Conservation (phyloP, 2,113 vertebrate species). For the Peromyscus leucopus region DNA sequence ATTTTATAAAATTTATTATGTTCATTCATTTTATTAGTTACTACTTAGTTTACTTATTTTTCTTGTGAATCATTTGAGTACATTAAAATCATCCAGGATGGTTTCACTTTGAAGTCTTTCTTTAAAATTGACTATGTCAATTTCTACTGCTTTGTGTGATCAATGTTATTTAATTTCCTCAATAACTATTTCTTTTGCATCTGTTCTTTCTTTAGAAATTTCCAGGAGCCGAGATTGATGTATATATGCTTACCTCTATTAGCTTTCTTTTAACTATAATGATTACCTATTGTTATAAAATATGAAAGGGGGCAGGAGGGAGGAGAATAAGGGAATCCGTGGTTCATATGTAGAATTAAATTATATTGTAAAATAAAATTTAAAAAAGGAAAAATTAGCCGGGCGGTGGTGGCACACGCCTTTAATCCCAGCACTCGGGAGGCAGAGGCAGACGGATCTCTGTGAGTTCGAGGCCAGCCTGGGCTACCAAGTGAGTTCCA, state of each 20-base stretch:
- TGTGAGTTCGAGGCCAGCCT: no score
- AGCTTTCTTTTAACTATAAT: background rate
- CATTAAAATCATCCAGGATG: background rate
- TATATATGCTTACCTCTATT: rapidly evolving
- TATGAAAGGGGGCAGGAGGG: background rate
- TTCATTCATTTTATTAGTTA: background rate
- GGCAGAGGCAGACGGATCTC: no score
- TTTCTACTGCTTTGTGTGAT: background rate
- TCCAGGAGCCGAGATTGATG: background rate
- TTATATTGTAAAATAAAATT: no score
- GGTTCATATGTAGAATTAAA: no score
- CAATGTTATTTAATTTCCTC: background rate
- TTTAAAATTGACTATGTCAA: background rate
- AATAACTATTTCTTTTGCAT: background rate
- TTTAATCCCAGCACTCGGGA: no score
- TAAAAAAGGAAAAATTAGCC: no score
- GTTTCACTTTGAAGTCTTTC: background rate
- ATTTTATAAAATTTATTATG: background rate
- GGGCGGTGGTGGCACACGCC: no score
- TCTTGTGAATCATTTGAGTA: background rate
- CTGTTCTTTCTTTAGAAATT: background rate
- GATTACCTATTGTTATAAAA: background rate
- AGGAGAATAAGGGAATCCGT: no score
- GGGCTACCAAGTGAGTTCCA: no score
- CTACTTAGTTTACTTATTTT: background rate